These are phyloP conservation scores for Strix aluco DNA, from an alignment of 2,113 vertebrate species.

Conservation along the genomic window DNA sequence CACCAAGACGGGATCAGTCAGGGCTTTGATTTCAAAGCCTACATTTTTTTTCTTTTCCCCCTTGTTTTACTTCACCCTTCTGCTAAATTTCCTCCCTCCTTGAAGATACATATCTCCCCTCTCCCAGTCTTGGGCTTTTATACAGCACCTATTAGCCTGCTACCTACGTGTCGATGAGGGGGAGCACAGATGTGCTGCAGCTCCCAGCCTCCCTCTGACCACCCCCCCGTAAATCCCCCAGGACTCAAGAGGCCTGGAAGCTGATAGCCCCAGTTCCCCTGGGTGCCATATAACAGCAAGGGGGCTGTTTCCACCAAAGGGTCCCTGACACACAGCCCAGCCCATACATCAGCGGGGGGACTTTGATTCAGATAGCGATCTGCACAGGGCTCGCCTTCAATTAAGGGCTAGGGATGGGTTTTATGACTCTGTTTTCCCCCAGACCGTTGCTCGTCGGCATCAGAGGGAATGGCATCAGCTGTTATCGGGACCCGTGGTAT, in stretches of 20 bases:
- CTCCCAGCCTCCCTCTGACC: background rate
- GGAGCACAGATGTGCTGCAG: background rate
- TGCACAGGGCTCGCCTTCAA: background rate
- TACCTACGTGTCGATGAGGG: background rate
- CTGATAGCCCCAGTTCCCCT: background rate
- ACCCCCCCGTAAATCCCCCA: background rate
- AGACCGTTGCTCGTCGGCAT: background rate
- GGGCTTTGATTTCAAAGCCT: constrained; percentile 23
- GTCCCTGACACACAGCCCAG: background rate
- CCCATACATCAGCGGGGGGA: background rate
- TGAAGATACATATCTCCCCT: constrained; percentile 54
- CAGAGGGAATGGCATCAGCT: background rate
- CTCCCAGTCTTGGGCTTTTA: background rate
- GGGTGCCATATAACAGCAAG: constrained; percentile 17
- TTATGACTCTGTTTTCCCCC: constrained; percentile 46
- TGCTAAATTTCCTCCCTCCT: background rate
- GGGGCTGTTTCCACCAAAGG: constrained; percentile 45
- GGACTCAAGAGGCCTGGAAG: background rate
- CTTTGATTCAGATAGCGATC: constrained; percentile 70
- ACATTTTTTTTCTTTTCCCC: fast-evolving
- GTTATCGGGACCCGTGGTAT: fast-evolving
- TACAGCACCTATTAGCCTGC: background rate
- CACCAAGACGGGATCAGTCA: fast-evolving
- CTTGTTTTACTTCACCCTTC: background rate
- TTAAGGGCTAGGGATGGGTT: background rate